Evolutionary conservation across 2,797 vertebrate genomes (phyloP), one percentile per base, ranked within the genome.

Genomic region (Intellagama lesueurii): DNA sequence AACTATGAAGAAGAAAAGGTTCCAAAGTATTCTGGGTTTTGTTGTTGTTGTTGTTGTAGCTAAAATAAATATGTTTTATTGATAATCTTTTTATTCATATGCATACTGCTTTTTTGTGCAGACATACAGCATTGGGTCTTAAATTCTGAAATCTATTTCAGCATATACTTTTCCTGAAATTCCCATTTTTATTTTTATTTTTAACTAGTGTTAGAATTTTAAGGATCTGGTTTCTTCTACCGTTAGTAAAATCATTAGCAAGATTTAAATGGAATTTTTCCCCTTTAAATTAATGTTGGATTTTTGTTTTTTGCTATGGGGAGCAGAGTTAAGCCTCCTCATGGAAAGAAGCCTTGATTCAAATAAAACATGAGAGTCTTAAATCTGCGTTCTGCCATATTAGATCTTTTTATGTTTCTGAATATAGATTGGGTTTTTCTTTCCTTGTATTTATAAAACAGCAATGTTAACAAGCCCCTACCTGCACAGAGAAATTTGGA

Each of bases 61-160:
- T 52, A 52, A 52, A 52, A 52, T 52, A 52, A 52, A 52, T 52
- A 12, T 52, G 49, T 52, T 52, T 52, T 52, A 52, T 52, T 52
- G 49, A 52, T 12, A 70, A n/a, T 72, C 68, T 72, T 7, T 24
- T 22, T 22, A 40, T 70, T 82, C 24, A 26, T 44, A 26, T 40
- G 32, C 22, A 35, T 60, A 16, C 35, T 14, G 7, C 28, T 12
- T 78, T 44, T 86, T 24, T 66, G 52, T 40, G 7, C 17, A 40
- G 28, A 35, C 83, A 47, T 40, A n/a, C 32, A 19, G 87, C 92
- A 93, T 44, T 84, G 69, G 49, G 87, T 5, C 81, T 73, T 64
- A 90, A 90, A 78, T 86, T 49, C 87, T 93, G 87, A 26, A 91
- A 92, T n/a, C 1, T 52, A 85, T 83, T 85, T 87, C 91, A 92